Percentiles rank a stretch among this genome's conserved stretches.
These are phyloP conservation scores for Micrastur ruficollis DNA, from an alignment of 2,797 vertebrate genomes.

Conservation along the genomic window DNA sequence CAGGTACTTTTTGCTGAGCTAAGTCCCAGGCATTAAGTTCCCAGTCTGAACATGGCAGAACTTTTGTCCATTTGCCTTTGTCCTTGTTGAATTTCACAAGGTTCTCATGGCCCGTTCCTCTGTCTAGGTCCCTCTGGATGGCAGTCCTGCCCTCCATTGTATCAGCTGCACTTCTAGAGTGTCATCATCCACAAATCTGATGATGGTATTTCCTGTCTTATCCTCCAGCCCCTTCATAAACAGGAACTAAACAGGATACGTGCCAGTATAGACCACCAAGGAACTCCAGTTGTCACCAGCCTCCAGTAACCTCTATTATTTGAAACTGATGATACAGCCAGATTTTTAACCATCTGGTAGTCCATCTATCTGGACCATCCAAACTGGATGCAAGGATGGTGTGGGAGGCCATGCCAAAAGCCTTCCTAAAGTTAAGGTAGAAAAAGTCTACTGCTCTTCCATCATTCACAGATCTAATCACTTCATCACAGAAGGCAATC, in stretches of 20 bases:
- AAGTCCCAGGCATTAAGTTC: background rate
- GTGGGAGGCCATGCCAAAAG: background rate
- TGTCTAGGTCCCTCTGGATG: too few relatives aligned
- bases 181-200: background rate
- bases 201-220: background rate
- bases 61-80: background rate
- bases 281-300: background rate
- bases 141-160: background rate
- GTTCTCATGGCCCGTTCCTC: too few relatives aligned
- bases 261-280: background rate
- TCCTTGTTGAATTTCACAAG: background rate
- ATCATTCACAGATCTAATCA: background rate
- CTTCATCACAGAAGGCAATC: background rate
- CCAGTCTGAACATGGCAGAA: background rate
- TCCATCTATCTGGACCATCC: background rate
- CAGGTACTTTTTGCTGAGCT: background rate
- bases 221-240: background rate
- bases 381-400: background rate
- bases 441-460: background rate
- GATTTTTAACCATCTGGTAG: background rate
- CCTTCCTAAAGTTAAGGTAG: background rate
- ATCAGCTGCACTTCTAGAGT: background rate
- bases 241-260: background rate
- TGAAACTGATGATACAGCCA: background rate
- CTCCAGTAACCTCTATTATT: background rate